Evolutionary conservation across 1,140 invertebrate genomes (phyloP).

Genomic region (Drosophila takahashii): DNA sequence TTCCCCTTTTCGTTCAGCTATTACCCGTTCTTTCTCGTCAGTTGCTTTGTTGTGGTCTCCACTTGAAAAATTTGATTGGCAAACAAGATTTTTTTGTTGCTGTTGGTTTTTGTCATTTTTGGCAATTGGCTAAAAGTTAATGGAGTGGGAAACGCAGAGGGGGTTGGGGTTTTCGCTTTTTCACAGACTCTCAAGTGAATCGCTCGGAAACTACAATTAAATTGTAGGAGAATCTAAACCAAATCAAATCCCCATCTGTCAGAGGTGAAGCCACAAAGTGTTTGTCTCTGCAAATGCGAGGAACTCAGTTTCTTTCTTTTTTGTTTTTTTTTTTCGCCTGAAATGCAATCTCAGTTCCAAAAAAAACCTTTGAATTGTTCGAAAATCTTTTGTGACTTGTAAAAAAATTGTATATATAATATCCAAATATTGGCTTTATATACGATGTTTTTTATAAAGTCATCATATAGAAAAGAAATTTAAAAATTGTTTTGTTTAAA

Average conservation of each 20-base stretch:
- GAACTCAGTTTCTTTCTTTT: too few relatives aligned
- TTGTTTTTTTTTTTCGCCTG: neutral
- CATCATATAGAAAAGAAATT: too few relatives aligned
- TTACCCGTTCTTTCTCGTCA: constrained; percentile 23
- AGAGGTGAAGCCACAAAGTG: constrained; percentile 2
- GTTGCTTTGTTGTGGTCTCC: constrained; percentile 48
- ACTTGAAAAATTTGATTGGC: constrained; percentile 54
- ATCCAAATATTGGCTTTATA: too few relatives aligned
- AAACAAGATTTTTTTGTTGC: constrained; percentile 38
- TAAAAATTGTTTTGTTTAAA: too few relatives aligned
- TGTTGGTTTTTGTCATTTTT: constrained; percentile 41
- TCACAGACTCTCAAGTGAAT: constrained; percentile 9
- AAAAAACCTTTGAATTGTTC: neutral
- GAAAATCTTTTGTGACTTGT: too few relatives aligned
- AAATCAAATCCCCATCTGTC: constrained; percentile 3
- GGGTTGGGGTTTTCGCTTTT: neutral
- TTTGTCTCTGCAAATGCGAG: too few relatives aligned
- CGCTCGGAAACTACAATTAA: constrained; percentile 32
- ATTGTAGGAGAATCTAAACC: constrained; percentile 12
- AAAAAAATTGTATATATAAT: too few relatives aligned
- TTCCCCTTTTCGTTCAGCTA: constrained; percentile 8
- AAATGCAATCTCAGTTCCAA: neutral
- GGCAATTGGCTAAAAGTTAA: constrained; percentile 45
- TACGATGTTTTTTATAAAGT: too few relatives aligned
- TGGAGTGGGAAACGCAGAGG: neutral